Evolutionary conservation across 2,888 invertebrate species (phyloP).

Genomic region (Heliconius aoede): DNA sequence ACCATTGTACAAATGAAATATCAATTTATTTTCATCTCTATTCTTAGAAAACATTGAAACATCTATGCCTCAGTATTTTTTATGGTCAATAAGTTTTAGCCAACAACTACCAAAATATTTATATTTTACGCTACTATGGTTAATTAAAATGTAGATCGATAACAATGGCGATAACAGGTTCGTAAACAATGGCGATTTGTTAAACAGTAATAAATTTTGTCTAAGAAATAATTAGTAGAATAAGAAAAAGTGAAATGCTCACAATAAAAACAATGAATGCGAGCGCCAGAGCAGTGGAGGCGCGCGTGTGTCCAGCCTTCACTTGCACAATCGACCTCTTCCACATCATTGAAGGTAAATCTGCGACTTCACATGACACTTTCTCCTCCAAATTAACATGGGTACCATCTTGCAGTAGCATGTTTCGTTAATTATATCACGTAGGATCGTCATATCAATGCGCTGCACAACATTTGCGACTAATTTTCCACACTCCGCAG

Average conservation of each 20-base stretch:
- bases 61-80: neutral
- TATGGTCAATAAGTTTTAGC: neutral
- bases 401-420: conserved; percentile 58
- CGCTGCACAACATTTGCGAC: conserved; percentile 47
- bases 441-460: conserved; percentile 61
- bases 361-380: conserved; percentile 79
- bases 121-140: neutral
- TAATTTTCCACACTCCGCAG: conserved; percentile 29
- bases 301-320: conserved; percentile 59
- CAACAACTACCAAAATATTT: neutral
- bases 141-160: neutral
- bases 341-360: conserved; percentile 82
- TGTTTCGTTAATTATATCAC: conserved; percentile 50
- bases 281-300: conserved; percentile 59
- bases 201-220: neutral
- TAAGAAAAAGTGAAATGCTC: conserved; percentile 50
- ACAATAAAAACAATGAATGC: conserved; percentile 62
- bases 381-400: conserved; percentile 72
- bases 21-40: neutral
- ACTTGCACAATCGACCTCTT: conserved; percentile 83
- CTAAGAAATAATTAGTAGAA: neutral
- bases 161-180: too few relatives aligned
- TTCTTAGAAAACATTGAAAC: neutral
- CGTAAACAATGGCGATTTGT: conserved; percentile 15
- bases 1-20: neutral